Evolutionary conservation across 2,888 invertebrate species (phyloP), one percentile per base, ranked within the genome.

Genomic region (Ennomos fuscantarius): DNA sequence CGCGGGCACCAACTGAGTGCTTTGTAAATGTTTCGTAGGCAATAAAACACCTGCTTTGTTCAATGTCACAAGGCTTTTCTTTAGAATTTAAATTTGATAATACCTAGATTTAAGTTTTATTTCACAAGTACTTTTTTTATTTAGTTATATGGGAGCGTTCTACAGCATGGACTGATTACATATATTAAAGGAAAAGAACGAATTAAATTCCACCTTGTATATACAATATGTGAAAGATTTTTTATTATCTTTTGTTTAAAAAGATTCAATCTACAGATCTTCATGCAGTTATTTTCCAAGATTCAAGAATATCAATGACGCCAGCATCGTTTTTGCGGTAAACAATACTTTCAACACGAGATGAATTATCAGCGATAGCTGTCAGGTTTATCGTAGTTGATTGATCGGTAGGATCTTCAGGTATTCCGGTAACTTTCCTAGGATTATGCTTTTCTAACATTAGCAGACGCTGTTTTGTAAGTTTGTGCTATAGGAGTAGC

Each of bases 321-420:
- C 52, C 13, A 43, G 13, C 50, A 24, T 45, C 31, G 34, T 46
- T 48, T 55, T 43, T 53, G 53, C 49, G 45, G 72, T 65, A 70
- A 72, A 73, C 69, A 68, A 70, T 62, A 65, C 57, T 63, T 59
- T 62, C 55, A 41, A 43, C 56, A 11, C 8, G 39, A 59, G 46
- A 54, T 46, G 46, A 47, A 56, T 57, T 50, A 66, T 65, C 59
- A 44, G 59, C 40, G 34, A 15, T 43, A 48, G 46, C 62, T 66
- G 60, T 61, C 76, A 76, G 53, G 55, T 62, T 71, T 69, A 70
- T 70, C 68, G 64, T 11, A n/a, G 48, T 54, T 73, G 72, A 74
- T 73, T 63, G 73, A 77, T 73, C 39, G 46, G 36, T 31, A 49
- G 62, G 62, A 54, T 70, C 54, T 60, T 15, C 52, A 63, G 59